Percentiles rank a stretch among this genome's conserved stretches.
Evolutionary conservation across 2,888 invertebrate genomes (phyloP).

Genomic region (Phengaris alcon): DNA sequence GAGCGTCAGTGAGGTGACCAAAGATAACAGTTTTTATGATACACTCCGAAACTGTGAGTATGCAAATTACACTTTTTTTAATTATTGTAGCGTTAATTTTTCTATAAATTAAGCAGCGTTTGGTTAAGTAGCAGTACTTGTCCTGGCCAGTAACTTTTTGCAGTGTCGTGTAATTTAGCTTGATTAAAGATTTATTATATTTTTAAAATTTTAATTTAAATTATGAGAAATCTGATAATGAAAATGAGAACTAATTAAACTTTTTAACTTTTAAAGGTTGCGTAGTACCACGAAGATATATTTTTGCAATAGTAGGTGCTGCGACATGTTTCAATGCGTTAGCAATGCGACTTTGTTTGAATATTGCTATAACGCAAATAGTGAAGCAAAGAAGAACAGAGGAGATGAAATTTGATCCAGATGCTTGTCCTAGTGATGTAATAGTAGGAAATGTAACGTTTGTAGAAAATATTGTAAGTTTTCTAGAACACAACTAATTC

Average conservation of each 20-base stretch:
- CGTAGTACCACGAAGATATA: constrained; percentile 82
- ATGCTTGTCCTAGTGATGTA: constrained; percentile 62
- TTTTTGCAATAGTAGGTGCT: constrained; percentile 85
- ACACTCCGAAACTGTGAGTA: constrained; percentile 26
- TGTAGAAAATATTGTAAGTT: constrained; percentile 35
- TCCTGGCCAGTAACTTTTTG: too few species aligned
- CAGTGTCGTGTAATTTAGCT: too few species aligned
- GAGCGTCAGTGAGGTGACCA: neutral
- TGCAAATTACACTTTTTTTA: neutral
- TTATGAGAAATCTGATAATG: too few species aligned
- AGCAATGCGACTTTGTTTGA: constrained; percentile 85
- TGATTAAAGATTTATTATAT: too few species aligned
- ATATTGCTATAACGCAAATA: constrained; percentile 85
- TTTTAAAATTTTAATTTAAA: too few species aligned
- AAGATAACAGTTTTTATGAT: constrained; percentile 9
- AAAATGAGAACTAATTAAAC: neutral
- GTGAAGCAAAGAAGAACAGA: constrained; percentile 68
- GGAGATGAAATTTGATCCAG: constrained; percentile 53
- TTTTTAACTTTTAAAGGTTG: constrained; percentile 34
- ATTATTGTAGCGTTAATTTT: too few species aligned
- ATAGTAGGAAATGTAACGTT: constrained; percentile 28
- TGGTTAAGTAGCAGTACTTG: too few species aligned
- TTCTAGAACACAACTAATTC: neutral
- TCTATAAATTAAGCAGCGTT: too few species aligned
- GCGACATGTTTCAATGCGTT: constrained; percentile 85